Conservation (phyloP, 2,888 invertebrate genomes). For the Heliothis peltigera region DNA sequence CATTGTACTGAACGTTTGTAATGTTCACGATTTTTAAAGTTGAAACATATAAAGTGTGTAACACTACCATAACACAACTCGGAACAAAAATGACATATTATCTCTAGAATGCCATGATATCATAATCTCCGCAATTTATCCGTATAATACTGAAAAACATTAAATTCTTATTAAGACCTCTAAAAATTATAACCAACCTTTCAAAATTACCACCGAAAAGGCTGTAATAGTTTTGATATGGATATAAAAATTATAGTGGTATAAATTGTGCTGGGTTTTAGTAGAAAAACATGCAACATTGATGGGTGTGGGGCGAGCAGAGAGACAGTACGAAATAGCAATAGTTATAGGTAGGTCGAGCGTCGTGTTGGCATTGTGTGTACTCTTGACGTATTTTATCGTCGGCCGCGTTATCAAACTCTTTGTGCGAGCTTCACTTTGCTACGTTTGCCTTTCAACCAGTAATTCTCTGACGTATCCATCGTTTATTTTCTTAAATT, state of each 20-base stretch:
- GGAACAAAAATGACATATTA: conserved; percentile 45
- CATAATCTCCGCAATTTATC: conserved; percentile 57
- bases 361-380: conserved; percentile 87
- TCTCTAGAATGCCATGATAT: conserved; percentile 5
- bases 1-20: not conserved
- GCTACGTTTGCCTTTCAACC: conserved; percentile 73
- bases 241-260: not conserved
- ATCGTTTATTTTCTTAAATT: conserved; percentile 62
- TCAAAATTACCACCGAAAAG: conserved; percentile 16
- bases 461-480: conserved; percentile 62
- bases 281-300: conserved; percentile 77
- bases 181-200: conserved; percentile 27
- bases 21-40: not conserved
- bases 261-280: conserved; percentile 18
- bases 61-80: conserved; percentile 8
- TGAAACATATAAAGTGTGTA: fast-evolving
- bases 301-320: conserved; percentile 82
- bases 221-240: not conserved
- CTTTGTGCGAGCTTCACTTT: conserved; percentile 85
- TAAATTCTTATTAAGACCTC: conserved; percentile 48
- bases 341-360: conserved; percentile 88
- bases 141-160: conserved; percentile 63
- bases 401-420: conserved; percentile 81
- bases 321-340: conserved; percentile 84
- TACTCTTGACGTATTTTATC: conserved; percentile 83